Percentiles rank a stretch among this genome's conserved stretches.
These are phyloP conservation scores for Hypothenemus hampei DNA, from an alignment of 1,140 invertebrate species.

Conservation along the genomic window DNA sequence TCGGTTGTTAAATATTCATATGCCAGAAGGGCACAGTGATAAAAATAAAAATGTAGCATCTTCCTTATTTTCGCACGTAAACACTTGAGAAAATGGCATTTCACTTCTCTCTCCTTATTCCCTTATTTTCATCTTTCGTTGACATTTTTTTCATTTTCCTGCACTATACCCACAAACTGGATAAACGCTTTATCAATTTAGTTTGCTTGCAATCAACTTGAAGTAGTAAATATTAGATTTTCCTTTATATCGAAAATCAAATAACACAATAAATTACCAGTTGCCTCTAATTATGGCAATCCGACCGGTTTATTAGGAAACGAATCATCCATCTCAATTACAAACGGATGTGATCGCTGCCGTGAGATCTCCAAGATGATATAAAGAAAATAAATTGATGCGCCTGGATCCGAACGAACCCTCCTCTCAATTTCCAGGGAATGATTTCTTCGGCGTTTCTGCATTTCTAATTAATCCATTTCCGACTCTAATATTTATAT, in stretches of 20 bases:
- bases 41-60: slow-evolving; percentile 44
- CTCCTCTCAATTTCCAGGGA: slow-evolving; percentile 9
- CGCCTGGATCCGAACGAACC: slow-evolving; percentile 11
- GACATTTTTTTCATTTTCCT: too few species aligned
- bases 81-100: slow-evolving; percentile 30
- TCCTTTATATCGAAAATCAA: too few species aligned
- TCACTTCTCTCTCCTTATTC: too few species aligned
- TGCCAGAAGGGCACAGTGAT: slow-evolving; percentile 41
- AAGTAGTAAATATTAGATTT: too few species aligned
- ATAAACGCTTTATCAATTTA: too few species aligned
- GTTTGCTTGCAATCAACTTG: too few species aligned
- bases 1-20: slow-evolving; percentile 46
- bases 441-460: slow-evolving; percentile 5
- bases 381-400: slow-evolving; percentile 27
- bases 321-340: slow-evolving; percentile 27
- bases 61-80: slow-evolving; percentile 40
- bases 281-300: slow-evolving; percentile 23
- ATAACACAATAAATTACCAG: slow-evolving; percentile 26
- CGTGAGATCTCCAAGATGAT: slow-evolving; percentile 27
- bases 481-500: slow-evolving; percentile 12
- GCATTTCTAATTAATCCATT: slow-evolving; percentile 19
- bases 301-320: slow-evolving; percentile 22
- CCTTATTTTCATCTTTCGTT: too few species aligned
- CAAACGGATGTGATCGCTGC: slow-evolving; percentile 26
- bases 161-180: too few species aligned